Percentiles rank a stretch among this genome's conserved stretches.
These are phyloP conservation scores for Sphenopsis melanotis DNA, from an alignment of 2,797 vertebrate species.

Conservation along the genomic window DNA sequence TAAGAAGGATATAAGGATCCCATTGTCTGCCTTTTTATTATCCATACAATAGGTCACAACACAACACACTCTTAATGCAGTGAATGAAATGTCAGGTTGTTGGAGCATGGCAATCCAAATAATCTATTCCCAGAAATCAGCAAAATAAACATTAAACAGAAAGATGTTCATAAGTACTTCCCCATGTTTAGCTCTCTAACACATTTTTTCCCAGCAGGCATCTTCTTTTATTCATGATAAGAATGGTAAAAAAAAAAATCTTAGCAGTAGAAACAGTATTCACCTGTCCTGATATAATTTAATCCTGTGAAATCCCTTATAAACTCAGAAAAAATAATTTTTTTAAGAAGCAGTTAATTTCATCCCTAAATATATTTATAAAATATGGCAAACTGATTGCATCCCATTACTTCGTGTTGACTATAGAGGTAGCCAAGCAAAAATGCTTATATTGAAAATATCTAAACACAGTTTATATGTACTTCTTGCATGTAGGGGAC, in stretches of 20 bases:
- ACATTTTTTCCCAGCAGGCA: background rate
- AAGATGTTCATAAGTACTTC: background rate
- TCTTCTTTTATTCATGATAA: background rate
- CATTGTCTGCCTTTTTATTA: background rate
- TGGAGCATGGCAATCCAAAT: background rate
- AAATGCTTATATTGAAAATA: background rate
- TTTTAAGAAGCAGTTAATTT: background rate
- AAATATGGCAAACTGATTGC: background rate
- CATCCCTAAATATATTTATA: background rate
- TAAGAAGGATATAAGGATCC: background rate
- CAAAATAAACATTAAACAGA: background rate
- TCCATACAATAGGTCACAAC: background rate
- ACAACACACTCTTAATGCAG: background rate
- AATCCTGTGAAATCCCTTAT: background rate
- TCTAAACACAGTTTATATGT: background rate
- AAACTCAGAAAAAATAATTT: background rate
- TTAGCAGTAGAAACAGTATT: background rate
- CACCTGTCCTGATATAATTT: background rate
- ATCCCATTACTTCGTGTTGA: background rate
- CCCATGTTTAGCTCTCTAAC: background rate
- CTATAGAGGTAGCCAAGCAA: background rate
- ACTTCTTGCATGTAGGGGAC: background rate
- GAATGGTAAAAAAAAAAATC: background rate
- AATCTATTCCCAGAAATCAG: background rate
- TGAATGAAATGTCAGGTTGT: background rate